A percentile compares a stretch with the other conserved stretches of the same genome.
Conservation (phyloP, 2,797 vertebrate genomes). For the Urosaurus nigricauda region DNA sequence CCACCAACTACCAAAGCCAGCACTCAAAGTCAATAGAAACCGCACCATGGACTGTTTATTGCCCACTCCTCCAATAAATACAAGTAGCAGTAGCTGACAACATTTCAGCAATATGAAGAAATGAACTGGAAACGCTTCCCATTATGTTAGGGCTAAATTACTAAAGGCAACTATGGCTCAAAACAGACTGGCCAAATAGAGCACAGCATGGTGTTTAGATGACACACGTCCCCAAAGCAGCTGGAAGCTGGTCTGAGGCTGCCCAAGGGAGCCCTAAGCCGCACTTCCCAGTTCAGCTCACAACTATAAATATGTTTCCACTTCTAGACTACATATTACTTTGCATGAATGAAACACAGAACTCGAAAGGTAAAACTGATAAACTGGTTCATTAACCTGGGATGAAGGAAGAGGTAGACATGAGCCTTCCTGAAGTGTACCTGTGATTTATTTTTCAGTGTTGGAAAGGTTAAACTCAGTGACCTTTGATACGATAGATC, state of each 20-base stretch:
- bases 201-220: too few species aligned
- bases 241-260: too few species aligned
- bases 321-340: conserved; percentile 32
- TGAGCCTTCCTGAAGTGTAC: conserved; percentile 37
- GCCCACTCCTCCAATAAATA: not conserved
- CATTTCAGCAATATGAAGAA: not conserved
- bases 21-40: too few species aligned
- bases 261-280: too few species aligned
- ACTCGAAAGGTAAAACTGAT: conserved; percentile 39
- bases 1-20: too few species aligned
- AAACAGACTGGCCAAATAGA: too few species aligned
- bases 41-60: too few species aligned
- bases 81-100: not conserved
- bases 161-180: too few species aligned
- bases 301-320: not conserved
- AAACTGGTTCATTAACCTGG: not conserved
- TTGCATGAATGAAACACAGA: conserved; percentile 47
- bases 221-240: too few species aligned
- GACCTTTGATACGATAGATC: too few species aligned
- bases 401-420: conserved; percentile 34
- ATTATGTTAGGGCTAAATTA: too few species aligned
- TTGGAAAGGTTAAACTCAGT: conserved; percentile 21
- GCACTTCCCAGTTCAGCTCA: conserved; percentile 32
- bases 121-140: conserved; percentile 28
- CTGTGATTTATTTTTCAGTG: not conserved